Evolutionary conservation across 2,797 vertebrate species (phyloP).

Genomic region (Balearica regulorum): DNA sequence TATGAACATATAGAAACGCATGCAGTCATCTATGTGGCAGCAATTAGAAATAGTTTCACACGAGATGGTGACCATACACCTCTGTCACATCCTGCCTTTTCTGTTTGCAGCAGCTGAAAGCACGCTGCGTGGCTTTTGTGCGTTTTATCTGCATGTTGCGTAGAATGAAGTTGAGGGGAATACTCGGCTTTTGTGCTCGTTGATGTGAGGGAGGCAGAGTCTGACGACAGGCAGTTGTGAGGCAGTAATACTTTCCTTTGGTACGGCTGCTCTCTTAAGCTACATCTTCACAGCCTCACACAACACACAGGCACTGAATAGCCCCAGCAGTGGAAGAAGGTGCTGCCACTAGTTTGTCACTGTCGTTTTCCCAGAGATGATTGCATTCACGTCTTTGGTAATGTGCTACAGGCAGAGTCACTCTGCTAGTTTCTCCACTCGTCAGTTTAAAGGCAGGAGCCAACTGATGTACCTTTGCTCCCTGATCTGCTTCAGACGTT

Average conservation of each 20-base stretch:
- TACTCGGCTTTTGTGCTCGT: neutral
- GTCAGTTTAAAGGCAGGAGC: neutral
- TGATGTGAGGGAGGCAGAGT: neutral
- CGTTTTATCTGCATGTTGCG: rapidly evolving
- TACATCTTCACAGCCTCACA: neutral
- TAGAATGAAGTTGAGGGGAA: neutral
- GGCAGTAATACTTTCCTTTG: neutral
- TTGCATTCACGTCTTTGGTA: neutral
- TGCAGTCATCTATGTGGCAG: neutral
- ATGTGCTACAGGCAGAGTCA: neutral
- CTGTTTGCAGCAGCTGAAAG: neutral
- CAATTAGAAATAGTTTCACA: neutral
- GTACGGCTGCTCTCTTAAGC: neutral
- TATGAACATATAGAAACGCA: neutral
- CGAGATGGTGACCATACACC: neutral
- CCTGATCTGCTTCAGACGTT: neutral
- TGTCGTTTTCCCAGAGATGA: neutral
- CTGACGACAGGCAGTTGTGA: neutral
- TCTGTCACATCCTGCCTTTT: neutral
- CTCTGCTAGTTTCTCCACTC: neutral
- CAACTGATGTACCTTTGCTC: neutral
- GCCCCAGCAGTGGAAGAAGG: neutral
- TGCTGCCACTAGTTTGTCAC: neutral
- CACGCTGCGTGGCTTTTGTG: rapidly evolving
- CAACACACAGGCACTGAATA: neutral